Base-by-base conservation (phyloP, 2,888 invertebrate genomes). In the Enoplolaimus lenunculus region DNA sequence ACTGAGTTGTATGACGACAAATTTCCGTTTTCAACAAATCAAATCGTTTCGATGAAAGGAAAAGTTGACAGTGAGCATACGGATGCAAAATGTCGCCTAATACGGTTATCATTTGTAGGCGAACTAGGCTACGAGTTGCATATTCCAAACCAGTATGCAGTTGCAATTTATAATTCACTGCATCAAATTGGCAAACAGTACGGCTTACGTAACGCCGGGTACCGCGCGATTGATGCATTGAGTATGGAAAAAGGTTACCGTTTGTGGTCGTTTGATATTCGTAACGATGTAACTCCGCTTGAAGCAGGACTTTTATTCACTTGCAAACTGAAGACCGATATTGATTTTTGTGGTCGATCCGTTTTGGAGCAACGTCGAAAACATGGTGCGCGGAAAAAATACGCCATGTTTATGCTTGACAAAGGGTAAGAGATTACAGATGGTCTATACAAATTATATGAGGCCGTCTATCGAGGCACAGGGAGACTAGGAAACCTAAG, bases 281-380 rank as follows among this genome's bases (percentile, higher is more conserved):
- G 91, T 75, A 82, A 87, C 0, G 89, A 90, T 75, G 92, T 93
- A 78, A 90, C 89, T 75, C 92, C 92, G 0, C 81, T 92, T 1
- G 92, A 93, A 83, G 90, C 91, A 0, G 89, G 89, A 71, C 83
- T 93, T 57, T 87, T 85, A 13, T 88, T 88, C 77, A 85, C 89
- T 0, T 93, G 93, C 80, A 86, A 91, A 72, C 76, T 83, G 71
- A 88, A 88, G 78, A 75, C 78, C 0, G 84, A 86, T 62, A 89
- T 88, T 0, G 85, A 87, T 16, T 93, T 90, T 80, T 85, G 88
- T 68, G 93, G 93, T 13, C 89, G 90, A 76, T 84, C 86, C 62
- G 84, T 85, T 0, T 86, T 93, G 0, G 87, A 88, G 13, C 84
- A 83, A 73, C 85, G 87, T 59, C 85, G 85, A 74, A 67, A 60